A percentile compares a stretch with the other conserved stretches of the same genome.
Evolutionary conservation across 2,113 vertebrate genomes (phyloP).

Genomic region (Eira barbara): DNA sequence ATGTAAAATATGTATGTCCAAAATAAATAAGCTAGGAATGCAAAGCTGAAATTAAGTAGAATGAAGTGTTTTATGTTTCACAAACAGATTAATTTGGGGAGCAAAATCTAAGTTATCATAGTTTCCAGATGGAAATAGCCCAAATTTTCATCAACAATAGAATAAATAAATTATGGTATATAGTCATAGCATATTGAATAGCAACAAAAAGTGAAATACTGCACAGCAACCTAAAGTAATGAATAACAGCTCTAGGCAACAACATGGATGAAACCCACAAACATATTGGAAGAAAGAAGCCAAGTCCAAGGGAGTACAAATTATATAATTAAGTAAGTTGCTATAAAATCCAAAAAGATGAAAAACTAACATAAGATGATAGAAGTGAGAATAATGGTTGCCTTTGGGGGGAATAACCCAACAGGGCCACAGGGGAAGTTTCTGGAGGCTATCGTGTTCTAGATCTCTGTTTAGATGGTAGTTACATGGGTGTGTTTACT

Average conservation of each 20-base stretch:
- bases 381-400: not conserved
- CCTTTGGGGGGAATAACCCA: not conserved
- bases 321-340: not conserved
- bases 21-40: not conserved
- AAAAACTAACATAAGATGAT: not conserved
- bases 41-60: not conserved
- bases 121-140: not conserved
- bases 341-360: not conserved
- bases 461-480: not conserved
- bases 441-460: not conserved
- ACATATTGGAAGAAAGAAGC: not conserved
- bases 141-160: not conserved
- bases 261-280: not conserved
- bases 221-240: not conserved
- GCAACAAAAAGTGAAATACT: not conserved
- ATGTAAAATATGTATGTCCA: not conserved
- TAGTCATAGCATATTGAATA: not conserved
- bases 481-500: not conserved
- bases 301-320: not conserved
- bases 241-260: not conserved
- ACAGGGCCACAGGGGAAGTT: too few relatives aligned
- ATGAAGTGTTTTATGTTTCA: not conserved
- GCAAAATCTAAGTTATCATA: not conserved
- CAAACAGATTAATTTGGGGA: constrained; percentile 6
- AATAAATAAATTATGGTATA: not conserved